phyloP scores from a whole-genome alignment of 2,888 invertebrate species.

The Fragum fragum region DNA sequence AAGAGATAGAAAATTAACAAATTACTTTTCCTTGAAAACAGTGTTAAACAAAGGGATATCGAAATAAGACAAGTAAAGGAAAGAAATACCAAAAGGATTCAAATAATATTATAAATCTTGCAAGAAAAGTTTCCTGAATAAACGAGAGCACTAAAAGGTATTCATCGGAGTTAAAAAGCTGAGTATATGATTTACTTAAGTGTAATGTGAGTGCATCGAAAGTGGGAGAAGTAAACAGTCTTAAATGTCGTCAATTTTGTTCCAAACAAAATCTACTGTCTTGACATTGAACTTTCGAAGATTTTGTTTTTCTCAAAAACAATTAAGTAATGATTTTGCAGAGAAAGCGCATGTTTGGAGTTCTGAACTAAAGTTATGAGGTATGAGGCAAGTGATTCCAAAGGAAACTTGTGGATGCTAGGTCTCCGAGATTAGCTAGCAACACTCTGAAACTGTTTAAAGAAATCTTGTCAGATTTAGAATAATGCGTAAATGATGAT shows the following conservation, averaged over 20 bases:
- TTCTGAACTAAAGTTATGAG: conserved; percentile 37
- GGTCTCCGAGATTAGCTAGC: conserved; percentile 40
- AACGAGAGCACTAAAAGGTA: conserved; percentile 25
- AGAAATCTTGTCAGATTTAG: conserved; percentile 40
- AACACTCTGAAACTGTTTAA: conserved; percentile 42
- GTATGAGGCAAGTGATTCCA: conserved; percentile 39
- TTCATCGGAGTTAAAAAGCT: conserved; percentile 8
- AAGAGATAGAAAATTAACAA: neutral
- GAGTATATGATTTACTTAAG: conserved; percentile 30
- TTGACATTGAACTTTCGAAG: conserved; percentile 20
- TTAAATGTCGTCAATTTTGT: conserved; percentile 8
- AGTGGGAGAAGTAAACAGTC: conserved; percentile 11
- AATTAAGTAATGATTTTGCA: conserved; percentile 23
- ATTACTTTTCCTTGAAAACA: neutral
- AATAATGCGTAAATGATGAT: conserved; percentile 9
- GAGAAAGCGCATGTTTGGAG: conserved; percentile 35
- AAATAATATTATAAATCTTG: neutral
- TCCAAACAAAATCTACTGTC: conserved; percentile 5
- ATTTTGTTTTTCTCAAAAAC: conserved; percentile 10
- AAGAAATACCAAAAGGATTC: neutral
- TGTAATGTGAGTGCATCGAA: conserved; percentile 28
- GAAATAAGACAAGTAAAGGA: neutral
- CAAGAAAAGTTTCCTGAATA: conserved; percentile 2
- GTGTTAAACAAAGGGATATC: conserved; percentile 3
- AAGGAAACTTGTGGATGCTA: conserved; percentile 51